Conservation (phyloP, 2,113 vertebrate genomes). For the Pholis gunnellus region DNA sequence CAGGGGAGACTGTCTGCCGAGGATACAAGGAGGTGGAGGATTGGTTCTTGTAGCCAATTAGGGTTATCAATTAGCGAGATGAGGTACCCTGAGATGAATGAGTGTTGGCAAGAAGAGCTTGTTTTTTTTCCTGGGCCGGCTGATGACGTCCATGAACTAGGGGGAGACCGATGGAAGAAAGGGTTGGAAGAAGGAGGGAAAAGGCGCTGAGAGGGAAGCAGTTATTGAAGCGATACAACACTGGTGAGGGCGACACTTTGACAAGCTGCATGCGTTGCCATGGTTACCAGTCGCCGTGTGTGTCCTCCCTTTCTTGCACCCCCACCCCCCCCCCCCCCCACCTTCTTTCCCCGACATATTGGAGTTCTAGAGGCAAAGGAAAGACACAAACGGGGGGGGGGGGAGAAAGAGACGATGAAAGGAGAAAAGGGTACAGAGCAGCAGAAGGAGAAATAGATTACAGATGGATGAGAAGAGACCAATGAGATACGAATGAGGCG, state of each 20-base stretch:
- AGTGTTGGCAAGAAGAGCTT: conserved; percentile 42
- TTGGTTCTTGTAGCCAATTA: conserved; percentile 71
- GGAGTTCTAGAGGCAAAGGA: conserved; percentile 48
- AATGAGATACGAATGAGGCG: neutral
- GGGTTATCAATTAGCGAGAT: conserved; percentile 64
- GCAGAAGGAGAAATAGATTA: conserved; percentile 6
- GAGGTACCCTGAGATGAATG: conserved; percentile 57
- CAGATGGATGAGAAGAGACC: conserved; percentile 24
- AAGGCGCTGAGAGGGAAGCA: conserved; percentile 41
- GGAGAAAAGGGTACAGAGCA: conserved; percentile 25
- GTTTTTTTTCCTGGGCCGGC: conserved; percentile 2
- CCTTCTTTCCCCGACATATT: conserved; percentile 30
- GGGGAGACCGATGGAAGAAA: conserved; percentile 10
- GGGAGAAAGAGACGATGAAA: conserved; percentile 11
- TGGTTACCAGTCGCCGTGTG: conserved; percentile 72
- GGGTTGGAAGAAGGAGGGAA: conserved; percentile 29
- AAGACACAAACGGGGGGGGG: conserved; percentile 42
- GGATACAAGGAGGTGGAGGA: conserved; percentile 49
- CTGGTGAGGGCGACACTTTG: conserved; percentile 69
- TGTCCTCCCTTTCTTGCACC: conserved; percentile 54
- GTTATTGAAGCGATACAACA: conserved; percentile 75
- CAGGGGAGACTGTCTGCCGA: conserved; percentile 33
- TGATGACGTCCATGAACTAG: conserved; percentile 24
- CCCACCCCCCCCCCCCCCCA: neutral
- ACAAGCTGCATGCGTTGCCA: conserved; percentile 78